Evolutionary conservation across 2,888 invertebrate species (phyloP), one percentile per base, ranked within the genome.

Genomic region (Pterostichus niger): DNA sequence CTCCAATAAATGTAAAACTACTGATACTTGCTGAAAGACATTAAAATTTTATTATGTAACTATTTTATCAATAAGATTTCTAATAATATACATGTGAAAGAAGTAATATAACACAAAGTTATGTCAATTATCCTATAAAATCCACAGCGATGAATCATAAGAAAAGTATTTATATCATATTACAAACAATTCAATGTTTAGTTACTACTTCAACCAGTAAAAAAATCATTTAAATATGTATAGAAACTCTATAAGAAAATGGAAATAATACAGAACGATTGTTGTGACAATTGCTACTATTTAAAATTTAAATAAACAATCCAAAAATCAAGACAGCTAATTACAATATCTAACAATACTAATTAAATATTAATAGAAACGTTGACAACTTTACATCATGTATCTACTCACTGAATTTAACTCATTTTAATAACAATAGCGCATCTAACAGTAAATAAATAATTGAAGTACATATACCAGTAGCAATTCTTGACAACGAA

Each of bases 361-460:
- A 71, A 71, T 71, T 71, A 44, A 64, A 71, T 44, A 44, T 44
- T 44, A 71, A 71, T 71, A 71, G 68, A 44, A 71, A 71, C 17
- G 68, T 44, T 71, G 68, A 71, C 68, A 71, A 71, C 44, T 17
- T 44, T 2, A 44, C 40, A 71, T 71, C 40, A 44, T 44, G 68
- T 71, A 13, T 44, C 17, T 71, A 15, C 68, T 44, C 40, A 71
- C 68, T 71, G 68, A 44, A 44, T 44, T 46, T 17, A 71, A 7
- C 68, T 71, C 68, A 44, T 71, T 71, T 71, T 44, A 13, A 71
- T 71, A 44, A 71, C 68, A 71, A 71, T 71, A 11, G 68, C 40
- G 17, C 44, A 44, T 71, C 40, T 71, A 71, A 71, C 68, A 15
- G 68, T 71, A 71, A 71, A 71, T 40, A 71, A 44, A 68, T 68